phyloP scores from a whole-genome alignment of 1,140 invertebrate genomes.

The Ruditapes philippinarum region DNA sequence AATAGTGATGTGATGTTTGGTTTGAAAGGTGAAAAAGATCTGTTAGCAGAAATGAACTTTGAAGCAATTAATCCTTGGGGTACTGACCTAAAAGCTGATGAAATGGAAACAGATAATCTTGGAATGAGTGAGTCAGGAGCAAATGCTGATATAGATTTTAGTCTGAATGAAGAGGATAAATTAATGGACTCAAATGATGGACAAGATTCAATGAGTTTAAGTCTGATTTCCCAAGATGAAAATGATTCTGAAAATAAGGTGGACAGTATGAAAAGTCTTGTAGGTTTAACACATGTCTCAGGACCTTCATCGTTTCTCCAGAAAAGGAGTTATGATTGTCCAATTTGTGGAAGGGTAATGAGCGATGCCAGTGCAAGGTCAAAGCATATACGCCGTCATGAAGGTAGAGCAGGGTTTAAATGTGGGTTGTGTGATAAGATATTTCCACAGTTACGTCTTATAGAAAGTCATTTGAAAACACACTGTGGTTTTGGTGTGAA shows the following conservation, averaged over 20 bases:
- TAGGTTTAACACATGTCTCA: neutral
- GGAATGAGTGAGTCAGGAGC: conserved; percentile 26
- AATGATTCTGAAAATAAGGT: neutral
- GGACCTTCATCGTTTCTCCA: neutral
- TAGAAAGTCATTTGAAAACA: conserved; percentile 62
- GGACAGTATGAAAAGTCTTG: neutral
- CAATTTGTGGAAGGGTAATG: conserved; percentile 55
- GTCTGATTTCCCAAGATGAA: conserved; percentile 10
- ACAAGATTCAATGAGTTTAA: conserved; percentile 3
- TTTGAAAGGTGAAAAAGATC: conserved; percentile 40
- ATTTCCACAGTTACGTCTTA: conserved; percentile 48
- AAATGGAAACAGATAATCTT: conserved; percentile 21
- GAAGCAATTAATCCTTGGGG: conserved; percentile 64
- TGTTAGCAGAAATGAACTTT: conserved; percentile 57
- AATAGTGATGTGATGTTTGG: conserved; percentile 41
- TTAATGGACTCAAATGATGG: conserved; percentile 34
- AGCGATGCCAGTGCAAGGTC: conserved; percentile 64
- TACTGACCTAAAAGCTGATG: conserved; percentile 25
- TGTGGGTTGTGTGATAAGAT: conserved; percentile 60
- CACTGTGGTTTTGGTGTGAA: conserved; percentile 58
- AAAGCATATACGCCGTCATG: conserved; percentile 61
- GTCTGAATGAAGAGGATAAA: conserved; percentile 34
- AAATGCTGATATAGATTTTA: conserved; percentile 40
- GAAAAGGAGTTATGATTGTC: conserved; percentile 60
- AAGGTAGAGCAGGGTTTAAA: conserved; percentile 47